Evolutionary conservation across 1,140 invertebrate species (phyloP), one percentile per base, ranked within the genome.

Genomic region (Saccostrea cuccullata): DNA sequence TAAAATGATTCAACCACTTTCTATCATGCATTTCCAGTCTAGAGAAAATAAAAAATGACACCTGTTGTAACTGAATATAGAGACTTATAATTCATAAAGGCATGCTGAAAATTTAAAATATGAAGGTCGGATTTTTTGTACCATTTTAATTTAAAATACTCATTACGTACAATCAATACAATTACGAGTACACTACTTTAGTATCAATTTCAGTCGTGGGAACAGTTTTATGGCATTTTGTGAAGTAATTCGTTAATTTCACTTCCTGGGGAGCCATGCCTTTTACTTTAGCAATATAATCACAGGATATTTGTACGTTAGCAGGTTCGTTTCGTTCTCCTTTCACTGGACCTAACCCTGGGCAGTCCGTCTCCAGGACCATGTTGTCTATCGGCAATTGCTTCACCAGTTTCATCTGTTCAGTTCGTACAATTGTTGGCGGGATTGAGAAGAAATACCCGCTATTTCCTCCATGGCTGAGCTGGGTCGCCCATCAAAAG

Each of bases 381-480:
- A 94, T 84, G 47, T 91, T 91, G n/a, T 94, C 93, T n/a, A 94
- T 70, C 12, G 94, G 94, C 47, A 94, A 56, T 2, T 86, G 86
- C 77, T 91, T 89, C 26, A 94, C 92, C n/a, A 94, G 89, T 88
- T 94, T 94, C 87, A 94, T 93, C 91, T 95, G 94, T 86, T 93
- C 91, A 92, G 91, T 94, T 30, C 94, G 86, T 11, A 93, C 90
- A 23, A 94, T 92, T 13, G 93, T 94, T 5, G 95, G 95, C 15
- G 95, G 94, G 67, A 95, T 92, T 56, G 94, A 95, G 86, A 95
- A 95, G 83, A 90, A 95, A 89, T 93, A 95, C 1, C 95, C 95
- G 92, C 83, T 0, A 95, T 94, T 40, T 94, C 95, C 85, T 92
- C 91, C 90, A 93, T 88, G 0, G 94, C 95, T 30, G 92, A 92